Percentiles rank a stretch among this genome's conserved stretches.
Evolutionary conservation across 2,113 vertebrate species (phyloP).

Genomic region (Tupaia tana): DNA sequence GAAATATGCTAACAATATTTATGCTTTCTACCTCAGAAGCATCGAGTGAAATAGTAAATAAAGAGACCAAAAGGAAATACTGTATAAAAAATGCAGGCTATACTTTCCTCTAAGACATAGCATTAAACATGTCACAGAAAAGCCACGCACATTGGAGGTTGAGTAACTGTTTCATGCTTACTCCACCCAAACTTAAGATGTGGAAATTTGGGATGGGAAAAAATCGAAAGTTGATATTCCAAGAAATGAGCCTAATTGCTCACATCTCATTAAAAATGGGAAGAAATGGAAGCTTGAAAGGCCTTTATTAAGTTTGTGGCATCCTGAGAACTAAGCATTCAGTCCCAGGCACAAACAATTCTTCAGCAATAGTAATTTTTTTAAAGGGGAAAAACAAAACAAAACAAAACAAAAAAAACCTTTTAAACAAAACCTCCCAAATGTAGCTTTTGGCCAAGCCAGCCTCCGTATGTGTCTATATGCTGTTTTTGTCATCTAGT

Average conservation of each 20-base stretch:
- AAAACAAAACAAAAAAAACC: neutral
- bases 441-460: neutral
- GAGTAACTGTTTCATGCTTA: neutral
- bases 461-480: neutral
- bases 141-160: neutral
- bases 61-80: neutral
- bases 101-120: neutral
- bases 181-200: neutral
- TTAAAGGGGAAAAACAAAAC: neutral
- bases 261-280: neutral
- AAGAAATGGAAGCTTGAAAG: neutral
- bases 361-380: neutral
- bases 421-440: neutral
- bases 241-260: neutral
- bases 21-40: neutral
- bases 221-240: neutral
- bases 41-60: neutral
- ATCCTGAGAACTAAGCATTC: neutral
- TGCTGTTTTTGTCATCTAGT: neutral
- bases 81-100: neutral
- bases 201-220: constrained; percentile 8
- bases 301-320: neutral
- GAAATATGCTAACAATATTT: neutral
- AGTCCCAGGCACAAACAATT: neutral
- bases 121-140: neutral